Evolutionary conservation across 2,113 vertebrate genomes (phyloP).

Genomic region (Hemiscyllium ocellatum): DNA sequence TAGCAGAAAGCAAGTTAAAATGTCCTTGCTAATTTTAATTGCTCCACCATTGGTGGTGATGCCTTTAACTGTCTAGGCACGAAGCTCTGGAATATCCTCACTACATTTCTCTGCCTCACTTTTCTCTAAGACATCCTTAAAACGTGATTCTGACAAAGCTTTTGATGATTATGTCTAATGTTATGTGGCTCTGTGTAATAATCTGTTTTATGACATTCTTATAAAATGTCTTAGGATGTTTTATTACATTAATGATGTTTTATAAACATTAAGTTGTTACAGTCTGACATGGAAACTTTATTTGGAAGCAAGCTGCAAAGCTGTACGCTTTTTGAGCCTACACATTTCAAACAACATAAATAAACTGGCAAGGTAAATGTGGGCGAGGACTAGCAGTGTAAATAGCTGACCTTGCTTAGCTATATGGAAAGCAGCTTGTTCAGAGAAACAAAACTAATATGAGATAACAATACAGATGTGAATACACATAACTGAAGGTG

Average conservation of each 20-base stretch:
- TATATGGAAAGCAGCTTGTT: neutral
- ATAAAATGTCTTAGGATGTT: neutral
- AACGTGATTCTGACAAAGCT: neutral
- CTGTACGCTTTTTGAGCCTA: neutral
- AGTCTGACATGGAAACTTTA: neutral
- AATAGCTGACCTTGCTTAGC: neutral
- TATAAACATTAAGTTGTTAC: neutral
- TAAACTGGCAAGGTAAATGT: neutral
- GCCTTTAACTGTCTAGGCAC: neutral
- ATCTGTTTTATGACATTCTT: neutral
- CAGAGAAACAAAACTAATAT: neutral
- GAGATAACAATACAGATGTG: neutral
- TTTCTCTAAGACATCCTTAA: neutral
- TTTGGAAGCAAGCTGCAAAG: neutral
- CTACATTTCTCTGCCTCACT: neutral
- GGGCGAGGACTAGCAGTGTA: neutral
- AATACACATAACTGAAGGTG: neutral
- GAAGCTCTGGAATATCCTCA: neutral
- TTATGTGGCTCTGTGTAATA: neutral
- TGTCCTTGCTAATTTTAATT: neutral
- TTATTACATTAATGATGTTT: neutral
- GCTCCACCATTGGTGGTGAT: neutral
- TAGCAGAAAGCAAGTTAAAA: neutral
- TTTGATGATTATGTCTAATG: neutral
- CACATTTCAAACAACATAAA: neutral